Conservation (phyloP, 2,888 invertebrate genomes). For the Ditula angustiorana region DNA sequence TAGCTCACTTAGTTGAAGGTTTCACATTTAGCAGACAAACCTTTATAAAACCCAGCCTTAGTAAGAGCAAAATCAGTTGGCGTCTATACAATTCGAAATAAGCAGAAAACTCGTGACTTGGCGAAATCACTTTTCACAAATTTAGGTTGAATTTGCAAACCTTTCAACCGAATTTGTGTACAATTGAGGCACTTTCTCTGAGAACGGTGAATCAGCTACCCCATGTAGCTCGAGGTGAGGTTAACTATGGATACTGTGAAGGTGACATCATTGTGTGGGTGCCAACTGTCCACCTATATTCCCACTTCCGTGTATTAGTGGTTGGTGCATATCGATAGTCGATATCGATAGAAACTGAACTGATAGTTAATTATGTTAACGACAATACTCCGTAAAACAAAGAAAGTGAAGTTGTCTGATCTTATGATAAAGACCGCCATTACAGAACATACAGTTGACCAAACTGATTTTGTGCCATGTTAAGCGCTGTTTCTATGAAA, state of each 20-base stretch:
- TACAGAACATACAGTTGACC: too few species aligned
- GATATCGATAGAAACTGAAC: conserved; percentile 15
- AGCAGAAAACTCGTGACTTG: conserved; percentile 23
- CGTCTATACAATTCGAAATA: not conserved
- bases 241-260: conserved; percentile 18
- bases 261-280: conserved; percentile 20
- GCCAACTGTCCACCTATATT: conserved; percentile 17
- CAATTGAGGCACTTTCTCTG: conserved; percentile 29
- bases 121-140: conserved; percentile 11
- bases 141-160: conserved; percentile 29
- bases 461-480: too few species aligned
- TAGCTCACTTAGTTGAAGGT: too few species aligned
- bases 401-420: too few species aligned
- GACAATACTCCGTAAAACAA: too few species aligned
- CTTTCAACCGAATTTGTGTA: conserved; percentile 18
- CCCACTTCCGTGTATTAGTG: not conserved
- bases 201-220: conserved; percentile 28
- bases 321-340: not conserved
- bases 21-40: too few species aligned
- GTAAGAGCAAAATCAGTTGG: not conserved
- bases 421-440: too few species aligned
- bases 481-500: too few species aligned
- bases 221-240: conserved; percentile 13
- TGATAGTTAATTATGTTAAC: too few species aligned
- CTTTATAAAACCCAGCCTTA: not conserved